A percentile compares a stretch with the other conserved stretches of the same genome.
phyloP scores from a whole-genome alignment of 35 echinoderm and acorn worm species.

The Heliocidaris erythrogramma region DNA sequence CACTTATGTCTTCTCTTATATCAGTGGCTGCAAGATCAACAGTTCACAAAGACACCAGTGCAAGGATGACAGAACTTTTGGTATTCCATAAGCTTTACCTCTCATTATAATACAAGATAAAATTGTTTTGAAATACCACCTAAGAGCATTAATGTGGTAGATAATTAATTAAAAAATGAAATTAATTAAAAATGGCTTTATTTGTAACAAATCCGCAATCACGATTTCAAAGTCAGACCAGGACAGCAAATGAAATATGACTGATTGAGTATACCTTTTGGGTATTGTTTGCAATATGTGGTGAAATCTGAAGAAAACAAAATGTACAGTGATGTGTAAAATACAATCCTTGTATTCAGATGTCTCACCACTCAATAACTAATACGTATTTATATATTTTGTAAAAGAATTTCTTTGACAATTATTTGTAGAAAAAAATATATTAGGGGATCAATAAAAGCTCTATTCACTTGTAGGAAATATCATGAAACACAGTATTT shows the following conservation, averaged over 20 bases:
- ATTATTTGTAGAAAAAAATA: constrained; percentile 15
- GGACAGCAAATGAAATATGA: neutral
- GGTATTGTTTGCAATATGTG: neutral
- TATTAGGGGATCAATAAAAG: neutral
- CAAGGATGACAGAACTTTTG: too few relatives aligned
- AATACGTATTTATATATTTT: constrained; percentile 20
- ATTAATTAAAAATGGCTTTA: neutral
- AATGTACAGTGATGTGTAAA: neutral
- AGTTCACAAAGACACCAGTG: too few relatives aligned
- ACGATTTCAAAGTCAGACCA: neutral
- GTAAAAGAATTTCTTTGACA: neutral
- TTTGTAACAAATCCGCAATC: neutral
- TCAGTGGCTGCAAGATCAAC: too few relatives aligned
- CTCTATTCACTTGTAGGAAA: constrained; percentile 4
- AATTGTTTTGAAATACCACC: too few relatives aligned
- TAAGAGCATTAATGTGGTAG: too few relatives aligned
- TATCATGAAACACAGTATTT: too few relatives aligned
- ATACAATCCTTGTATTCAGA: constrained; percentile 3
- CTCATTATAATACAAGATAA: too few relatives aligned
- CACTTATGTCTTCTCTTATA: too few relatives aligned
- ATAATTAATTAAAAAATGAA: too few relatives aligned
- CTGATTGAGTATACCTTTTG: neutral
- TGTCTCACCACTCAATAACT: neutral
- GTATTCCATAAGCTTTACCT: too few relatives aligned
- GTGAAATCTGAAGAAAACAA: neutral